phyloP scores from a whole-genome alignment of 2,797 vertebrate genomes.

The Acanthurus tractus region DNA sequence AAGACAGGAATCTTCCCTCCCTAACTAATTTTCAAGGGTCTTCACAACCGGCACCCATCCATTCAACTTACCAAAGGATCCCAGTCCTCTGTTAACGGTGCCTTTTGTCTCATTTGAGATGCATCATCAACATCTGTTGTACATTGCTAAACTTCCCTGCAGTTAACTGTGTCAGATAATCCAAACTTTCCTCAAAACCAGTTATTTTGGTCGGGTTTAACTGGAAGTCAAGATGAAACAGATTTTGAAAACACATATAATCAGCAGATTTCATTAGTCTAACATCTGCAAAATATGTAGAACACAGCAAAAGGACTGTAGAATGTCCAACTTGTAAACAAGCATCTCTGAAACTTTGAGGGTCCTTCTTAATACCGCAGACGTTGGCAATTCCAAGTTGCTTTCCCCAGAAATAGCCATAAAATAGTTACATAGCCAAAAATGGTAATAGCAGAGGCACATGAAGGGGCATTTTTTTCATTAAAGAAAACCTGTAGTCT shows the following conservation, averaged over 20 bases:
- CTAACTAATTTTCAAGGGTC: neutral
- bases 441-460: constrained; percentile 40
- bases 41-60: neutral
- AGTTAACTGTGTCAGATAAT: no score
- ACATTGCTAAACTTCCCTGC: constrained; percentile 27
- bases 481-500: constrained; percentile 32
- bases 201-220: constrained; percentile 41
- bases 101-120: constrained; percentile 16
- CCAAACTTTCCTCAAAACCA: neutral
- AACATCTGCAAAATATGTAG: neutral
- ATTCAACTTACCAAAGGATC: neutral
- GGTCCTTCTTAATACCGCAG: neutral
- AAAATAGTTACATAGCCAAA: constrained; percentile 43
- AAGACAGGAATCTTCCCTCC: no score
- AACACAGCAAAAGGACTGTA: no score
- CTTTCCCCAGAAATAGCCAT: constrained; percentile 19
- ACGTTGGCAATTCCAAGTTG: neutral
- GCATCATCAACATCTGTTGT: constrained; percentile 58
- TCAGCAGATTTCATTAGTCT: constrained; percentile 31
- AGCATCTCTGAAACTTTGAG: neutral
- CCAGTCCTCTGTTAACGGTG: neutral
- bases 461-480: constrained; percentile 29
- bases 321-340: neutral
- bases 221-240: constrained; percentile 34
- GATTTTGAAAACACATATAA: constrained; percentile 6